Evolutionary conservation across 2,797 vertebrate species (phyloP).

Genomic region (Enteromius trimaculatus): DNA sequence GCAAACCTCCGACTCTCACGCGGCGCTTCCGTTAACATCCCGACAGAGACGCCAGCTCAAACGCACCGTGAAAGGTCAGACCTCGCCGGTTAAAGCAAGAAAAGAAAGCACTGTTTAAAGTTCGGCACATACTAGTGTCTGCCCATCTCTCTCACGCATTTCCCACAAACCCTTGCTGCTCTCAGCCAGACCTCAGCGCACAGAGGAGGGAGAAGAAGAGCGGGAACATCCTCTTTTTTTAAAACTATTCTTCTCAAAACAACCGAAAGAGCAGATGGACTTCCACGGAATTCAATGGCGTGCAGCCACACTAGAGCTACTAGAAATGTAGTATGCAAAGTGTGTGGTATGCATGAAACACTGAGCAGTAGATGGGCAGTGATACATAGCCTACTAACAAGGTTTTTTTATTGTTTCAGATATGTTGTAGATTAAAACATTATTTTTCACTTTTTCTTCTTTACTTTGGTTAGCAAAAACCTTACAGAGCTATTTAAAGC

Average conservation of each 20-base stretch:
- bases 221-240: slow-evolving; percentile 10
- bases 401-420: not conserved
- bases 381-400: not conserved
- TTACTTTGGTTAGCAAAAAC: not conserved
- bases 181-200: not conserved
- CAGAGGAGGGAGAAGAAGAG: slow-evolving; percentile 23
- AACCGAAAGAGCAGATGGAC: not conserved
- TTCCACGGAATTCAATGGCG: not conserved
- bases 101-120: not conserved
- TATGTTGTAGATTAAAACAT: not conserved
- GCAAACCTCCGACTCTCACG: not conserved
- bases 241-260: not conserved
- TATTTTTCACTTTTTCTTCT: not conserved
- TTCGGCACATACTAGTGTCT: not conserved
- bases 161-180: slow-evolving; percentile 38
- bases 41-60: slow-evolving; percentile 4
- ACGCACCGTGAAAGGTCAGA: not conserved
- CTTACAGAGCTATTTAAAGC: not conserved
- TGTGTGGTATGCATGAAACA: not conserved
- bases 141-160: slow-evolving; percentile 13
- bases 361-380: not conserved
- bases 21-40: not conserved
- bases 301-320: not conserved
- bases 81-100: not conserved
- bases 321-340: not conserved